phyloP scores from a whole-genome alignment of 2,113 vertebrate genomes.

The Amblyornis subalaris region DNA sequence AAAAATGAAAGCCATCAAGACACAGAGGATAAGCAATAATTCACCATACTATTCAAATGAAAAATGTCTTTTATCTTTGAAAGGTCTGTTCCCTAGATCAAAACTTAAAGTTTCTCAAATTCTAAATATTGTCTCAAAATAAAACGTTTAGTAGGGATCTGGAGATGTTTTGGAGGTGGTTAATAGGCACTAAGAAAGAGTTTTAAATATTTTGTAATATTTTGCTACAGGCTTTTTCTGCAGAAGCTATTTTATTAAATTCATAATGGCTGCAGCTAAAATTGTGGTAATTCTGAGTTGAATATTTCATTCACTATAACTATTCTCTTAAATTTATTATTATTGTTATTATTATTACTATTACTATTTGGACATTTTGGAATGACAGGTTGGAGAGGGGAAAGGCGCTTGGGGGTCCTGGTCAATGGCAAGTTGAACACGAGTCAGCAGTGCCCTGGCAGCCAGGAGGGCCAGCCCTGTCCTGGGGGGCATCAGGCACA shows the following conservation, averaged over 20 bases:
- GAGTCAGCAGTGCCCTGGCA: not conserved
- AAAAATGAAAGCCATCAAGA: not conserved
- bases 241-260: not conserved
- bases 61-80: not conserved
- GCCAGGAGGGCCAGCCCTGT: not conserved
- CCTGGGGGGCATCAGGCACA: not conserved
- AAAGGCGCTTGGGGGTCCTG: not conserved
- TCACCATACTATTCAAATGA: not conserved
- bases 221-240: not conserved
- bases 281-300: not conserved
- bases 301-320: not conserved
- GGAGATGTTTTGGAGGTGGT: fast-evolving
- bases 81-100: not conserved
- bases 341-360: not conserved
- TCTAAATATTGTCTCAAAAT: not conserved
- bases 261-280: not conserved
- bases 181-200: not conserved
- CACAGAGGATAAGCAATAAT: not conserved
- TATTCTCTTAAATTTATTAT: not conserved
- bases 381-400: not conserved
- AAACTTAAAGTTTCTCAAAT: not conserved
- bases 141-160: not conserved
- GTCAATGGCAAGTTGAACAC: fast-evolving
- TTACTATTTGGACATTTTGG: not conserved
- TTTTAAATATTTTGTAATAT: not conserved